A percentile compares a stretch with the other conserved stretches of the same genome.
phyloP scores from a whole-genome alignment of 2,797 vertebrate genomes.

The Propithecus deckenii region DNA sequence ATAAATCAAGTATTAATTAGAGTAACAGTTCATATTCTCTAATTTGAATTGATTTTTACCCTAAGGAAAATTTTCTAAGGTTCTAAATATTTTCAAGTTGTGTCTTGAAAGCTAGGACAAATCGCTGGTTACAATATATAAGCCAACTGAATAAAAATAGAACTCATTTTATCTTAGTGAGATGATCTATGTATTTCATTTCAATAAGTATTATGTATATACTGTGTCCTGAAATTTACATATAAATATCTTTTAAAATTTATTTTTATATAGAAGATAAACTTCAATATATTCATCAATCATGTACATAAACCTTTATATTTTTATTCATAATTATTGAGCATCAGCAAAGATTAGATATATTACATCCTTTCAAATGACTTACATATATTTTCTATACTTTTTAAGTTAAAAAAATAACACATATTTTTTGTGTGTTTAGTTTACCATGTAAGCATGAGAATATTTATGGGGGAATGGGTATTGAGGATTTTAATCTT shows the following conservation, averaged over 20 bases:
- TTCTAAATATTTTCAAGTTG: neutral
- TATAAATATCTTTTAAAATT: neutral
- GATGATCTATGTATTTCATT: neutral
- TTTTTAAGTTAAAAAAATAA: neutral
- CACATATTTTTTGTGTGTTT: neutral
- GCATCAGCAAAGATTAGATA: neutral
- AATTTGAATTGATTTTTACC: neutral
- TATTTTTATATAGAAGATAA: neutral
- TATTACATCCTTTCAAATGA: neutral
- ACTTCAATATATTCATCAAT: neutral
- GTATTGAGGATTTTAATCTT: neutral
- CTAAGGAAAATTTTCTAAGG: neutral
- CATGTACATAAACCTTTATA: neutral
- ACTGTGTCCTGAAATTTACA: neutral
- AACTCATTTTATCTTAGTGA: neutral
- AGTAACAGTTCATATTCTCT: neutral
- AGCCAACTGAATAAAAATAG: neutral
- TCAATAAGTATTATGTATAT: neutral
- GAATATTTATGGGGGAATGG: neutral
- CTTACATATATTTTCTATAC: neutral
- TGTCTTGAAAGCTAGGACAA: neutral
- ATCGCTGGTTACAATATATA: neutral
- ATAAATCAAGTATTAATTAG: neutral
- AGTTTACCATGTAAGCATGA: neutral
- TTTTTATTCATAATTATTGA: neutral